A percentile compares a stretch with the other conserved stretches of the same genome.
These are phyloP conservation scores for Thereva nobilitata DNA, from an alignment of 2,888 invertebrate genomes.

Conservation along the genomic window DNA sequence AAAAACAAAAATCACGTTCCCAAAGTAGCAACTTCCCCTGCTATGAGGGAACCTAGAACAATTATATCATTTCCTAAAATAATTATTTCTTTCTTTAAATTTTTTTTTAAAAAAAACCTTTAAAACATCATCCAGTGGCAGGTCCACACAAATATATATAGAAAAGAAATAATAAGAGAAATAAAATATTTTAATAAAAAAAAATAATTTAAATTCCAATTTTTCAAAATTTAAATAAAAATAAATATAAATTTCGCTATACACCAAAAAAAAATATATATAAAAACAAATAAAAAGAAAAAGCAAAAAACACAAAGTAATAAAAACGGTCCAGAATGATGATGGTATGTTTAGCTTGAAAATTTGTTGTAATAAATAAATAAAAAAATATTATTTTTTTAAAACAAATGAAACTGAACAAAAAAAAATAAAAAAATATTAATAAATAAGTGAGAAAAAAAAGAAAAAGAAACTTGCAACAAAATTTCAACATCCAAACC, in stretches of 20 bases:
- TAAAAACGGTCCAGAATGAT: too few species aligned
- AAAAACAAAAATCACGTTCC: slow-evolving; percentile 45
- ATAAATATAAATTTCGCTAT: too few species aligned
- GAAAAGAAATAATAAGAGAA: not conserved
- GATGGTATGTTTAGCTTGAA: too few species aligned
- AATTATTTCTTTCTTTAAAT: not conserved
- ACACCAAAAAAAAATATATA: too few species aligned
- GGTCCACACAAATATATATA: slow-evolving; percentile 17
- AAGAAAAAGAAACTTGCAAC: too few species aligned
- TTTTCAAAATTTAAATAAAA: not conserved
- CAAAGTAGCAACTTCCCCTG: slow-evolving; percentile 58
- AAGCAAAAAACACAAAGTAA: not conserved
- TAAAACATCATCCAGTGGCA: slow-evolving; percentile 11
- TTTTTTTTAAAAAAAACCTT: not conserved
- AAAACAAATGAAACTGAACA: too few species aligned
- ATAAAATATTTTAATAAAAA: not conserved
- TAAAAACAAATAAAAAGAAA: not conserved
- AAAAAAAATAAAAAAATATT: too few species aligned
- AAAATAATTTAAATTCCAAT: slow-evolving; percentile 13
- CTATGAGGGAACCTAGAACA: slow-evolving; percentile 51
- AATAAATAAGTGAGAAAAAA: too few species aligned
- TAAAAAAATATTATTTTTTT: too few species aligned
- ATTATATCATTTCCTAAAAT: slow-evolving; percentile 4
- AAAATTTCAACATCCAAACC: too few species aligned
- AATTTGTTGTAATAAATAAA: too few species aligned